Percentiles rank a stretch among this genome's conserved stretches.
phyloP scores from a whole-genome alignment of 2,797 vertebrate genomes.

The Cyclopterus lumpus region DNA sequence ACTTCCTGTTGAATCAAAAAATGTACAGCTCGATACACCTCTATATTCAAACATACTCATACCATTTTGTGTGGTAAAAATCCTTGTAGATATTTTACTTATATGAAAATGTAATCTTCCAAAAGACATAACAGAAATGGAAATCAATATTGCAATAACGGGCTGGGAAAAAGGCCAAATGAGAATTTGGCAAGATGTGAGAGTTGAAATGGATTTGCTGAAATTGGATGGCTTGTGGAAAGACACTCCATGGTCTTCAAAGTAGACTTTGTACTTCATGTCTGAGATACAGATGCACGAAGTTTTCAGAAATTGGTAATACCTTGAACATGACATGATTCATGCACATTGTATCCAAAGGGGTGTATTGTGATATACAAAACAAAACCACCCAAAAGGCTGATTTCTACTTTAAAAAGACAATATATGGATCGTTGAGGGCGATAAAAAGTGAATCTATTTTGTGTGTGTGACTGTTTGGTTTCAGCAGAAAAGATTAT shows the following conservation, averaged over 20 bases:
- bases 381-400: conserved; percentile 14
- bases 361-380: not conserved
- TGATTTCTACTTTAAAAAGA: not conserved
- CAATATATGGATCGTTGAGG: not conserved
- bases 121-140: conserved; percentile 67
- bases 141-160: conserved; percentile 78
- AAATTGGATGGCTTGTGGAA: conserved; percentile 59
- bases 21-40: conserved; percentile 8
- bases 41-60: not conserved
- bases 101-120: conserved; percentile 79
- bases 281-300: conserved; percentile 28
- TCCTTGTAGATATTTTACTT: conserved; percentile 68
- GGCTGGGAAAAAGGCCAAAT: conserved; percentile 63
- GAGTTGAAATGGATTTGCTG: conserved; percentile 70
- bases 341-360: not conserved
- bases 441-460: conserved; percentile 13
- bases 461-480: not conserved
- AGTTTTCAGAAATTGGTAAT: conserved; percentile 11
- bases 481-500: not conserved
- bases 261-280: conserved; percentile 29
- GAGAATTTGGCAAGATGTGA: conserved; percentile 69
- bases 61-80: not conserved
- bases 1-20: conserved; percentile 27
- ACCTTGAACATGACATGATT: conserved; percentile 36
- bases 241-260: conserved; percentile 37